Evolutionary conservation across 2,797 vertebrate genomes (phyloP), one percentile per base, ranked within the genome.

Genomic region (Dallia pectoralis): DNA sequence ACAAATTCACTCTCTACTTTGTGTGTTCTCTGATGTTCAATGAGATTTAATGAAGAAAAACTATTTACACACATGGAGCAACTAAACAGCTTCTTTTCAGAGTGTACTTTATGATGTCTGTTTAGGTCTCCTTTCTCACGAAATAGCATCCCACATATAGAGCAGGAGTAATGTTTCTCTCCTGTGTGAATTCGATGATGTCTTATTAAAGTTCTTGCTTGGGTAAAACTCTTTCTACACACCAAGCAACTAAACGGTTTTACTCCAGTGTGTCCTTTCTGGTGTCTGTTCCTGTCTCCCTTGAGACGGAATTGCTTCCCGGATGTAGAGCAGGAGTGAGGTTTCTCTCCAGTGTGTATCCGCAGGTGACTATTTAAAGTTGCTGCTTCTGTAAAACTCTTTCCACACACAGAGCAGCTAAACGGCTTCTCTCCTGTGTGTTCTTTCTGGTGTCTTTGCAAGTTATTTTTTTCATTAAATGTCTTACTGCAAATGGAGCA

Each of bases 1-100:
- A 16, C 66, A 48, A 62, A 87, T 82, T 0, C 86, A 86, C 62
- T 44, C 7, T n/a, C 90, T 91, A 80, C 90, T 90, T 67, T 87
- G 85, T 48, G 40, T 12, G 16, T 40, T 40, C 25, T 22, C 40
- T 27, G 18, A 40, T 67, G 66, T 14, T 15, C 47, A 40, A 25
- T 25, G 2, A 44, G 40, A 44, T 9, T 11, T 11, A 22, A 0
- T 8, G 40, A 9, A 16, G 40, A 15, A 15, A 48, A 48, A 25
- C 47, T 29, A 47, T 30, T 19, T 14, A 14, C 67, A 29, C 62
- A 33, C 40, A 44, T 29, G 4, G 16, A 32, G 62, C 62, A 64
- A 16, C 40, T 44, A 14, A 44, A 44, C 40, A 44, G 40, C 40
- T 44, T 44, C 40, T 44, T 44, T 44, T 2, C 40, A 44, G 40